A percentile compares a stretch with the other conserved stretches of the same genome.
Conservation (phyloP, 2,797 vertebrate genomes). For the Catostomus latipinnis region DNA sequence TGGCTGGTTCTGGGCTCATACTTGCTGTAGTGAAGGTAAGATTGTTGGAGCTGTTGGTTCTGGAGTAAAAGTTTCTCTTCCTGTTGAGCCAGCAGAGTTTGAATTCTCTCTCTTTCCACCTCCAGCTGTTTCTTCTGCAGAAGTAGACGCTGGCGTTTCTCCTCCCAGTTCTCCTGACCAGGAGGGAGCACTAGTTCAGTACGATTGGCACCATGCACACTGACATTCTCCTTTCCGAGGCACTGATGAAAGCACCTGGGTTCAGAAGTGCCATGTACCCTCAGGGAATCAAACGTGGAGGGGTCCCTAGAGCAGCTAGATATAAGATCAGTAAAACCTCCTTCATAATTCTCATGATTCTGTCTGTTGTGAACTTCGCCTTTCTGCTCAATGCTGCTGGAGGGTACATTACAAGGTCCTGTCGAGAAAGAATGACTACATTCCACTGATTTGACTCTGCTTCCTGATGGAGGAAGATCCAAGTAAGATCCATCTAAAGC, state of each 20-base stretch:
- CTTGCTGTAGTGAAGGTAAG: conserved; percentile 82
- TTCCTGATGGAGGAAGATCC: conserved; percentile 58
- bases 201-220: conserved; percentile 45
- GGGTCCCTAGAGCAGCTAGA: conserved; percentile 5
- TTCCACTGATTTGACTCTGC: conserved; percentile 42
- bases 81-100: conserved; percentile 86
- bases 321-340: conserved; percentile 12
- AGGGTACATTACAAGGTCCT: conserved; percentile 36
- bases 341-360: conserved; percentile 41
- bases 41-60: conserved; percentile 84
- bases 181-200: conserved; percentile 58
- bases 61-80: conserved; percentile 87
- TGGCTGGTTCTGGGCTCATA: conserved; percentile 59
- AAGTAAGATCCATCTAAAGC: conserved; percentile 83
- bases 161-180: conserved; percentile 80
- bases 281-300: background rate
- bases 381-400: conserved; percentile 14
- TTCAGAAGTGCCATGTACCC: conserved; percentile 1
- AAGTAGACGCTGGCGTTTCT: conserved; percentile 85
- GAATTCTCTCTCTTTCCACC: conserved; percentile 88
- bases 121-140: conserved; percentile 95
- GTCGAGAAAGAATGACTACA: conserved; percentile 25
- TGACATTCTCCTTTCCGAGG: conserved; percentile 33
- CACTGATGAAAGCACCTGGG: conserved; percentile 47
- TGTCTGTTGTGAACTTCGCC: conserved; percentile 15